Conservation (phyloP, 1,140 invertebrate species). For the Ericerus pela region DNA sequence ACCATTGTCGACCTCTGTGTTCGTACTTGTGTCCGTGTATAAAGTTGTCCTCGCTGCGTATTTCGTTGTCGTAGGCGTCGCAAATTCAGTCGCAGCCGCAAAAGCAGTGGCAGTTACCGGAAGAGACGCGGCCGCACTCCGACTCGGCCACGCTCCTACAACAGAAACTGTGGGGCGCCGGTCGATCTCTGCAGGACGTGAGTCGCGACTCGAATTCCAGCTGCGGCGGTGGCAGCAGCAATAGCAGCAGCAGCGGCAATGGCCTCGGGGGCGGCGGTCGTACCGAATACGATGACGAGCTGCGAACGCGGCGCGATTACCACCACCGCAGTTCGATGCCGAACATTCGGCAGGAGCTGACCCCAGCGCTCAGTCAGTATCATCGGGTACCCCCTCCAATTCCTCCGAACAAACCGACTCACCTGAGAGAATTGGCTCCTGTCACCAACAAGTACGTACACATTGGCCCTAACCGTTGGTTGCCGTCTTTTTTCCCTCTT, state of each 20-base stretch:
- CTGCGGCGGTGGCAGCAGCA: not conserved
- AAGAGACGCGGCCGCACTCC: not conserved
- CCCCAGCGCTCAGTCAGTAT: constrained; percentile 15
- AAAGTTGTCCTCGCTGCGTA: too few relatives aligned
- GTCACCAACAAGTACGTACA: not conserved
- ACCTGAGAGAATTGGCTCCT: not conserved
- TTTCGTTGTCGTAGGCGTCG: too few relatives aligned
- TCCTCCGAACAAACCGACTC: constrained; percentile 34
- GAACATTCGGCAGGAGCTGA: constrained; percentile 19
- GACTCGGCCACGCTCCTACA: not conserved
- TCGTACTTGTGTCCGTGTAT: too few relatives aligned
- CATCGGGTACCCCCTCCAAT: constrained; percentile 35
- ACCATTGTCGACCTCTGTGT: too few relatives aligned
- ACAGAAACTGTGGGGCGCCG: too few relatives aligned
- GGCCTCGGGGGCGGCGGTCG: too few relatives aligned
- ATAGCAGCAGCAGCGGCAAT: not conserved
- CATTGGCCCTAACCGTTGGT: not conserved
- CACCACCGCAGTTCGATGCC: constrained; percentile 18
- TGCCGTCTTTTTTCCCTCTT: not conserved
- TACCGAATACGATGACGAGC: too few relatives aligned
- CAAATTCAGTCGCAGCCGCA: too few relatives aligned
- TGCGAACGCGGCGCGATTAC: too few relatives aligned
- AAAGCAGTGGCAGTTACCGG: too few relatives aligned
- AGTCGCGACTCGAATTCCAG: not conserved
- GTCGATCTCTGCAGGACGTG: not conserved